Conservation (phyloP, 2,113 vertebrate genomes). For the Gobius niger region DNA sequence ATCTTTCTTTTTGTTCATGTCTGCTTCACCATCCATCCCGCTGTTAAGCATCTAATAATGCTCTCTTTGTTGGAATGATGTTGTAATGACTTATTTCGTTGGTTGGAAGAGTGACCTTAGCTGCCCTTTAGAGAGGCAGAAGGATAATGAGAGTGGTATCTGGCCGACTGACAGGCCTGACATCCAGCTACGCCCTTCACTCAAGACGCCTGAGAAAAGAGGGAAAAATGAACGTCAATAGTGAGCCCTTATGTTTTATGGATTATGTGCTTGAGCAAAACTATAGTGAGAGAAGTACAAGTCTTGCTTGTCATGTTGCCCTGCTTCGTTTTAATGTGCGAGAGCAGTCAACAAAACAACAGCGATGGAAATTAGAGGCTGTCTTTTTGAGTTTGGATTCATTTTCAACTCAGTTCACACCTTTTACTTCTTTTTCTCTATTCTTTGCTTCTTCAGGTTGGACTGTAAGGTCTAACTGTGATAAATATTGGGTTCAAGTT, state of each 20-base stretch:
- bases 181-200: constrained; percentile 71
- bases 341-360: constrained; percentile 61
- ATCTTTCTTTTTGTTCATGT: constrained; percentile 38
- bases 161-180: constrained; percentile 65
- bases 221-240: constrained; percentile 62
- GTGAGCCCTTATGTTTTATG: constrained; percentile 73
- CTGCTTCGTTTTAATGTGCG: constrained; percentile 65
- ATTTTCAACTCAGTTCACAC: constrained; percentile 18
- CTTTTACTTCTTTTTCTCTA: constrained; percentile 10
- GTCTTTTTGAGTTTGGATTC: constrained; percentile 49
- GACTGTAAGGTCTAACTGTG: neutral
- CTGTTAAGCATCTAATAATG: constrained; percentile 45
- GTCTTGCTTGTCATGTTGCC: constrained; percentile 68
- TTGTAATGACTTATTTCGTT: constrained; percentile 60
- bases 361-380: constrained; percentile 56
- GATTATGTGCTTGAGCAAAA: constrained; percentile 72
- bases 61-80: constrained; percentile 60
- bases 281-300: constrained; percentile 66
- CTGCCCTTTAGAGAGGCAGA: constrained; percentile 58
- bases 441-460: constrained; percentile 13
- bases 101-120: constrained; percentile 67
- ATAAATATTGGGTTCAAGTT: no score
- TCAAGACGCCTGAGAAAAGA: constrained; percentile 60
- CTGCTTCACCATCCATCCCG: constrained; percentile 28
- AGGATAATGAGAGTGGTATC: constrained; percentile 73